phyloP scores from a whole-genome alignment of 2,888 invertebrate species.

The Heliconius aoede region DNA sequence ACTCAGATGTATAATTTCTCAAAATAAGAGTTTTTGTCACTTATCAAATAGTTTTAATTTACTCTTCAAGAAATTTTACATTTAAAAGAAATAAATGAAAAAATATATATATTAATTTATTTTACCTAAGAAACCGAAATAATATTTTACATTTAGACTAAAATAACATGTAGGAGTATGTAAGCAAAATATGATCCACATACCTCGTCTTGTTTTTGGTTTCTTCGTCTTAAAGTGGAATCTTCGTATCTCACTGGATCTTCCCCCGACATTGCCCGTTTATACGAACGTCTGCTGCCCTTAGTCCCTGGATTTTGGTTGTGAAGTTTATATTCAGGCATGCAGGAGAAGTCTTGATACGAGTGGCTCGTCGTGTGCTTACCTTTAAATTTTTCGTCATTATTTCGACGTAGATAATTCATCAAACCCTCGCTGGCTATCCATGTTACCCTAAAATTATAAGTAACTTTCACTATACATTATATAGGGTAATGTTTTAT shows the following conservation, averaged over 20 bases:
- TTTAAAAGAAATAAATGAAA: too few species aligned
- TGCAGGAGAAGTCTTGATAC: conserved; percentile 67
- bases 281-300: conserved; percentile 74
- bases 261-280: conserved; percentile 76
- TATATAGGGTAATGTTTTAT: background rate
- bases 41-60: background rate
- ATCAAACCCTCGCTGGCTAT: conserved; percentile 73
- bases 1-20: background rate
- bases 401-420: conserved; percentile 70
- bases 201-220: conserved; percentile 68
- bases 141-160: background rate
- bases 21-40: background rate
- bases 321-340: conserved; percentile 60
- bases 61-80: too few species aligned
- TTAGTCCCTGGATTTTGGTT: conserved; percentile 60
- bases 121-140: too few species aligned
- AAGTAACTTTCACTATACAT: background rate
- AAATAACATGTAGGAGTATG: background rate
- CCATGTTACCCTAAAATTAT: conserved; percentile 72
- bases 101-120: too few species aligned
- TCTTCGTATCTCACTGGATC: conserved; percentile 67
- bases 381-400: conserved; percentile 66
- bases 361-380: conserved; percentile 62
- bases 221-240: conserved; percentile 55
- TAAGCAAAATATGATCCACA: conserved; percentile 36